Conservation (phyloP, 1,140 invertebrate genomes). For the Charaxes varanes region DNA sequence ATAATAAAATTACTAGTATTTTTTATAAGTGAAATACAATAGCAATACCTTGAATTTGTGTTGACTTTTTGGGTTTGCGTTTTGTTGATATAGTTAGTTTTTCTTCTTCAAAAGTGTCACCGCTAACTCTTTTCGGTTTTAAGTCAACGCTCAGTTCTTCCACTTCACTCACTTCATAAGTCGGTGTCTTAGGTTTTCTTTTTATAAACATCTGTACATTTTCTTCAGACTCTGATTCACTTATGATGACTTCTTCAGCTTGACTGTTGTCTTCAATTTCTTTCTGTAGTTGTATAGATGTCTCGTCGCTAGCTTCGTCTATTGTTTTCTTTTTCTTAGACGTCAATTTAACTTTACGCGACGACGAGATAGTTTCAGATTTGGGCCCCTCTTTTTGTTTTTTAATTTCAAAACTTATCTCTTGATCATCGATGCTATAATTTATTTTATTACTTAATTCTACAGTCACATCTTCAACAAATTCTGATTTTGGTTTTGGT, state of each 20-base stretch:
- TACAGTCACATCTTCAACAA: slow-evolving; percentile 69
- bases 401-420: slow-evolving; percentile 75
- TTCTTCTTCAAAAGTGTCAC: slow-evolving; percentile 76
- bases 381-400: slow-evolving; percentile 71
- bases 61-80: slow-evolving; percentile 75
- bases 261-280: slow-evolving; percentile 78
- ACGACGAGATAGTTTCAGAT: slow-evolving; percentile 87
- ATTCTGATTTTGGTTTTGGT: slow-evolving; percentile 50
- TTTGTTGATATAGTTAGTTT: slow-evolving; percentile 78
- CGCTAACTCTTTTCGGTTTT: slow-evolving; percentile 56
- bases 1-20: slow-evolving; percentile 1
- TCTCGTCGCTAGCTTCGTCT: slow-evolving; percentile 81
- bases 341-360: slow-evolving; percentile 83
- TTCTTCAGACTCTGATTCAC: slow-evolving; percentile 63
- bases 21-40: background rate
- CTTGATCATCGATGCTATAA: slow-evolving; percentile 63
- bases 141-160: slow-evolving; percentile 75
- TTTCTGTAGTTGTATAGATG: slow-evolving; percentile 80
- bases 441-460: slow-evolving; percentile 72
- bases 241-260: slow-evolving; percentile 59
- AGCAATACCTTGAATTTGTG: slow-evolving; percentile 83
- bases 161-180: slow-evolving; percentile 74
- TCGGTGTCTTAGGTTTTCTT: slow-evolving; percentile 64
- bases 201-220: slow-evolving; percentile 74
- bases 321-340: slow-evolving; percentile 78